Base-by-base conservation (phyloP, 2,888 invertebrate genomes). In the Andrena camellia region DNA sequence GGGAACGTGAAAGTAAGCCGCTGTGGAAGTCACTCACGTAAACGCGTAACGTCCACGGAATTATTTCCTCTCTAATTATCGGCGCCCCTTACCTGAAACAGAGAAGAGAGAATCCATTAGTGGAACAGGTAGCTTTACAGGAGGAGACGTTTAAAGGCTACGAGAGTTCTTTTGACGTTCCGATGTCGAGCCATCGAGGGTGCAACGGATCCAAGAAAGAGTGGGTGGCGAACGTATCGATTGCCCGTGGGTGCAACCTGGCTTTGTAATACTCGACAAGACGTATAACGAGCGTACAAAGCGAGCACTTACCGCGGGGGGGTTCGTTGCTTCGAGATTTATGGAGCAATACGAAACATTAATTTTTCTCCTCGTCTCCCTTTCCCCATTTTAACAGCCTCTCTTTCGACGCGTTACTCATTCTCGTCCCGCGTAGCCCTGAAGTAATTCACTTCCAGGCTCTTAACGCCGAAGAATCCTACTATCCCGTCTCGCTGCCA, bases 31-130 rank as follows among this genome's bases (percentile, higher is more conserved):
- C 10, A 80, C 80, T 79, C 60, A 52, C 66, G 17, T 13, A 23
- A 31, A 33, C 68, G 23, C 31, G 59, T 8, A 26, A n/a, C 71
- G 6, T 10, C 10, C 2, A 50, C 10, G n/a, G 50, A 64, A 42
- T 68, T 17, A 62, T 54, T 20, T 8, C 52, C 42, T 13, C 26
- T 29, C 42, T 33, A 52, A 52, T 62, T 57, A 63, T 60, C 63
- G n/a, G 29, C 20, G 66, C 62, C 4, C 20, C 84, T 84, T 84
- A 84, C 84, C 84, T 84, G 76, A 33, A 84, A 84, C 72, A 72
- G 31, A 62, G 63, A 72, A 42, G 23, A 60, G 26, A 17, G 20
- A 35, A 23, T 10, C 26, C 75, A 81, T 71, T 52, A 79, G 29
- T 33, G 48, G 48, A 17, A 52, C 29, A 62, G 33, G 52, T 7